A percentile compares a stretch with the other conserved stretches of the same genome.
These are phyloP conservation scores for Pluvianellus socialis DNA, from an alignment of 2,113 vertebrate genomes.

Conservation along the genomic window DNA sequence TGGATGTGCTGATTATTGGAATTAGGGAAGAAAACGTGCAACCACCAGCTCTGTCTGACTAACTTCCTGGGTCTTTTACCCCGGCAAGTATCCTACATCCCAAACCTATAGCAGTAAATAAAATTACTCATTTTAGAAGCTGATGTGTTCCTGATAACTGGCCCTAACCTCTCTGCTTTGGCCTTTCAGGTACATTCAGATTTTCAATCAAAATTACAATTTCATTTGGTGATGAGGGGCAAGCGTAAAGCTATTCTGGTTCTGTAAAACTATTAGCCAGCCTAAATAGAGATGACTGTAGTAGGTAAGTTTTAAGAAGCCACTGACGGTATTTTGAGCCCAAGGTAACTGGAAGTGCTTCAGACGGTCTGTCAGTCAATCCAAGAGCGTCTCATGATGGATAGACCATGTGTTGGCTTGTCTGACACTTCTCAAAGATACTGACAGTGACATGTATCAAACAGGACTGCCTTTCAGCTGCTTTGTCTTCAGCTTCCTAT, in stretches of 20 bases:
- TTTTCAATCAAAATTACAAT: background rate
- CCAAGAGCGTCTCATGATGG: constrained; percentile 7
- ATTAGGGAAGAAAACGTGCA: background rate
- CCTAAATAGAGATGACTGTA: background rate
- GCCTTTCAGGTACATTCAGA: background rate
- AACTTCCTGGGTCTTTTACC: background rate
- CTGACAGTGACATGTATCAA: constrained; percentile 55
- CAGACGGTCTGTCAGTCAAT: constrained; percentile 39
- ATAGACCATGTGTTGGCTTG: constrained; percentile 56
- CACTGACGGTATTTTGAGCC: background rate
- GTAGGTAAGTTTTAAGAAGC: background rate
- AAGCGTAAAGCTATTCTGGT: background rate
- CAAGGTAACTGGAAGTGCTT: background rate
- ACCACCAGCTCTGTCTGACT: background rate
- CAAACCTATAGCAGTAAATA: background rate
- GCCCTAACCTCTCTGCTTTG: background rate
- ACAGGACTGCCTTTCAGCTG: constrained; percentile 33
- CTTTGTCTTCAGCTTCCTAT: constrained; percentile 16
- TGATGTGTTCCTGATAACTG: background rate
- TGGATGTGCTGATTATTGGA: background rate
- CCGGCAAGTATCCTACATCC: background rate
- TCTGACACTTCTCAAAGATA: constrained; percentile 46
- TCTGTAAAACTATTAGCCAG: background rate
- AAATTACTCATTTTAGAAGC: background rate
- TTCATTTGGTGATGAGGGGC: background rate